Percentiles rank a stretch among this genome's conserved stretches.
Evolutionary conservation across 2,888 invertebrate genomes (phyloP).

Genomic region (Papilio gigon): DNA sequence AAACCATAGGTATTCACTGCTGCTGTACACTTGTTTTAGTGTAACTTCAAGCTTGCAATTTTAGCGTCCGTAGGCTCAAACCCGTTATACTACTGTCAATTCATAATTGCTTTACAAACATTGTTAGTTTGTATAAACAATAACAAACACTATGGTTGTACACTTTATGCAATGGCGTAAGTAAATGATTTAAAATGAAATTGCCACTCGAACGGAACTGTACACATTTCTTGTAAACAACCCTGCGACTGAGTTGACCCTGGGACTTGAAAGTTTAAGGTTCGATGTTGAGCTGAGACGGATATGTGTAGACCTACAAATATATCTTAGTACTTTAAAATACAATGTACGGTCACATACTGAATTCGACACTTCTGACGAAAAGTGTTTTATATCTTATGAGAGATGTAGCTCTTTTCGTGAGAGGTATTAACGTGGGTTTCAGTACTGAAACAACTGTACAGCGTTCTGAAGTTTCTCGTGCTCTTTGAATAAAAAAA

Average conservation of each 20-base stretch:
- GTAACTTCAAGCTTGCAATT: too few species aligned
- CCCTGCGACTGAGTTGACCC: background rate
- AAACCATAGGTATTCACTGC: too few species aligned
- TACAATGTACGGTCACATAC: too few species aligned
- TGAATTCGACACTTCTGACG: too few species aligned
- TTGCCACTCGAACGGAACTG: constrained; percentile 12
- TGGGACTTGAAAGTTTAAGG: constrained; percentile 9
- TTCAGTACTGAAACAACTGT: too few species aligned
- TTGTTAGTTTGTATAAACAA: constrained; percentile 19
- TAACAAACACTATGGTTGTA: background rate
- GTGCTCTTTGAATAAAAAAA: too few species aligned
- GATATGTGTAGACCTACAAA: background rate
- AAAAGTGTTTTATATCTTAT: too few species aligned
- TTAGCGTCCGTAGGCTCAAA: background rate
- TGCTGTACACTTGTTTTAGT: too few species aligned
- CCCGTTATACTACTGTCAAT: background rate
- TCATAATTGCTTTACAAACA: constrained; percentile 17
- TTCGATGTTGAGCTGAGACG: background rate
- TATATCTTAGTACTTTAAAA: too few species aligned
- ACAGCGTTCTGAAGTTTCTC: too few species aligned
- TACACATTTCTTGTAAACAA: background rate
- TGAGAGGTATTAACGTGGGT: too few species aligned
- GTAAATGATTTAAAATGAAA: constrained; percentile 27
- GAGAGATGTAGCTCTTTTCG: too few species aligned
- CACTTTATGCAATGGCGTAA: constrained; percentile 19